These are phyloP conservation scores for Enteromius argenteus DNA, from an alignment of 2,797 vertebrate species.

Conservation along the genomic window DNA sequence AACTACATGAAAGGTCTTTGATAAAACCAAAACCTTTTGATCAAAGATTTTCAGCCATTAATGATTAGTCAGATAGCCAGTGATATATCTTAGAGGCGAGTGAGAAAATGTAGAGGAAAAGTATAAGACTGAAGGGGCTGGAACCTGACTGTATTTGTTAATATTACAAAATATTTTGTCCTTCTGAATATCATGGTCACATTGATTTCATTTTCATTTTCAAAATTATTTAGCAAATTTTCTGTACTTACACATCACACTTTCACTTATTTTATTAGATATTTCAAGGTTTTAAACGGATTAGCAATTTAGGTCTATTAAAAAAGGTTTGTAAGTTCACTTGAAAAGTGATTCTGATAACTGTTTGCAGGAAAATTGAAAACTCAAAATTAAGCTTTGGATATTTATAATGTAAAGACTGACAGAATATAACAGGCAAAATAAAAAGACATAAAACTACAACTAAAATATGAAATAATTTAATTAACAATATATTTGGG, in stretches of 20 bases:
- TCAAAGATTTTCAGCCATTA: not conserved
- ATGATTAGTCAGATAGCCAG: not conserved
- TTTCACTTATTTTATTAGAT: not conserved
- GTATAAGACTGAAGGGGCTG: not conserved
- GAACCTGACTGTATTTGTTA: no score
- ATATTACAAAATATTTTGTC: not conserved
- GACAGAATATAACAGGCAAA: not conserved
- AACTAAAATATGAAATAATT: constrained; percentile 51
- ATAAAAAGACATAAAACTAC: constrained; percentile 8
- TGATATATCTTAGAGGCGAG: not conserved
- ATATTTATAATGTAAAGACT: not conserved
- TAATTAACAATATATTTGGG: constrained; percentile 45
- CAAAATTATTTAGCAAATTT: not conserved
- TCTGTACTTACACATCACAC: not conserved
- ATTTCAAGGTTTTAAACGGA: not conserved
- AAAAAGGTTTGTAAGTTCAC: not conserved
- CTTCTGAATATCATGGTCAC: not conserved
- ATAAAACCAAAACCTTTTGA: not conserved
- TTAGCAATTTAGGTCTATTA: not conserved
- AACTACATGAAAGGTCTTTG: not conserved
- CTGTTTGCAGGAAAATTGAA: not conserved
- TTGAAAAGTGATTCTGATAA: not conserved
- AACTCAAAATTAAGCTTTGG: not conserved
- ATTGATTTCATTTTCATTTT: not conserved
- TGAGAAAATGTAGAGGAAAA: not conserved